These are phyloP conservation scores for Orthonychiurus folsomi DNA, from an alignment of 2,888 invertebrate genomes.

Conservation along the genomic window DNA sequence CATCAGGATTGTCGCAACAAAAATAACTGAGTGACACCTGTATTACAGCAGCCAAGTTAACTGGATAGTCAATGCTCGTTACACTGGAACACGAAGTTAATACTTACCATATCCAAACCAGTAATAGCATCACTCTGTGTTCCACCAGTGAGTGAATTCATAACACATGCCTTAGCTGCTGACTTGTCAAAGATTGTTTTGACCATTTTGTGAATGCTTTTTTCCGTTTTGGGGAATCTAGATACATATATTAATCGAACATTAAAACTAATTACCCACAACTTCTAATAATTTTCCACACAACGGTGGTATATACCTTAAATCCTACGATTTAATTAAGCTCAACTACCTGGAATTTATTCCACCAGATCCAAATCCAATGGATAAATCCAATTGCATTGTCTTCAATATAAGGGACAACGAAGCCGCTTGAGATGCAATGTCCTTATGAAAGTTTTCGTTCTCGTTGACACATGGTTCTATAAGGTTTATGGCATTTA, in stretches of 20 bases:
- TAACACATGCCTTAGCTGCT: not conserved
- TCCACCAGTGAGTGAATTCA: not conserved
- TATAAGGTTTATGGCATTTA: no score
- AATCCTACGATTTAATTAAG: not conserved
- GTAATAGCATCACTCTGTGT: not conserved
- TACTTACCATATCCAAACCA: slow-evolving; percentile 11
- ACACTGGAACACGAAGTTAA: no score
- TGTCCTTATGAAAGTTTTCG: slow-evolving; percentile 2
- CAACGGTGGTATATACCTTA: no score
- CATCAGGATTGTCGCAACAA: slow-evolving; percentile 33
- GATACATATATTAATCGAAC: no score
- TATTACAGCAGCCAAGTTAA: no score
- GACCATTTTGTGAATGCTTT: slow-evolving; percentile 24
- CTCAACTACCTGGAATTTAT: slow-evolving; percentile 16
- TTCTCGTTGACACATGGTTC: slow-evolving; percentile 15
- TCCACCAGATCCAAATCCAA: slow-evolving; percentile 27
- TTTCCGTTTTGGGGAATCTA: slow-evolving; percentile 21
- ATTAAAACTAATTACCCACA: no score
- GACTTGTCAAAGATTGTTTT: slow-evolving; percentile 16
- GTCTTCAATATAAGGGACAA: not conserved
- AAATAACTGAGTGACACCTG: slow-evolving; percentile 34
- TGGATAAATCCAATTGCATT: slow-evolving; percentile 19
- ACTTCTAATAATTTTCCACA: no score
- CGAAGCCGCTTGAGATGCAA: not conserved
- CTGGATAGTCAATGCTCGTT: no score